Evolutionary conservation across 1,140 invertebrate genomes (phyloP).

Genomic region (Lucilia sericata): DNA sequence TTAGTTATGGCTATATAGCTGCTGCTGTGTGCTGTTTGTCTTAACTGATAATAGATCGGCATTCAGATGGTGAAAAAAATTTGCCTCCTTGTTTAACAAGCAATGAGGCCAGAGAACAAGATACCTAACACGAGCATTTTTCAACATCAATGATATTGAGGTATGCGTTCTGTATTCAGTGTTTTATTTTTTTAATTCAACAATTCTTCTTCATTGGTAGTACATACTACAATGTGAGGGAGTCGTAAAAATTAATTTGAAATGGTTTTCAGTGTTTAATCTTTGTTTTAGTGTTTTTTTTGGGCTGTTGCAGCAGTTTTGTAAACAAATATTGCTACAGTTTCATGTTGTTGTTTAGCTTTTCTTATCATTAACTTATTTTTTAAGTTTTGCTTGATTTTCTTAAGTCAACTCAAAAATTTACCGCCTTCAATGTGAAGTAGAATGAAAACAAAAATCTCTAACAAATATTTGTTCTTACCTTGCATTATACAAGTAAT

Average conservation of each 20-base stretch:
- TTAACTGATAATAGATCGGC: slow-evolving; percentile 44
- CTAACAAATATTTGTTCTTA: slow-evolving; percentile 38
- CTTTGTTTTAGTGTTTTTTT: not conserved
- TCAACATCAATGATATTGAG: slow-evolving; percentile 37
- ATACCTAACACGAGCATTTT: slow-evolving; percentile 44
- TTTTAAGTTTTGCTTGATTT: not conserved
- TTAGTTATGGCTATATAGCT: not conserved
- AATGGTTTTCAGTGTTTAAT: not conserved
- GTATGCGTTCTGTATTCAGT: not conserved
- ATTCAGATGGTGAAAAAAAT: slow-evolving; percentile 47
- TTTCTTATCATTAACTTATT: slow-evolving; percentile 16
- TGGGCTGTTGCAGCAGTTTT: not conserved
- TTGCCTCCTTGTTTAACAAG: slow-evolving; percentile 47
- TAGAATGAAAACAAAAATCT: not conserved
- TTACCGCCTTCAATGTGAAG: slow-evolving; percentile 11
- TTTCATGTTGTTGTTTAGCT: not conserved
- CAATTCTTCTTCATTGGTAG: not conserved
- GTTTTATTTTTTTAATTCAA: not conserved
- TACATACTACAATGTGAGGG: slow-evolving; percentile 25
- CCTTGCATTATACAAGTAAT: not conserved
- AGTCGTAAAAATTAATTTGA: slow-evolving; percentile 42
- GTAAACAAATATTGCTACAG: slow-evolving; percentile 1
- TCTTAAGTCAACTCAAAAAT: slow-evolving; percentile 4
- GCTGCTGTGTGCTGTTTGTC: slow-evolving; percentile 22
- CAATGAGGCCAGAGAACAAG: slow-evolving; percentile 46